Evolutionary conservation across 2,888 invertebrate species (phyloP).

Genomic region (Melolontha melolontha): DNA sequence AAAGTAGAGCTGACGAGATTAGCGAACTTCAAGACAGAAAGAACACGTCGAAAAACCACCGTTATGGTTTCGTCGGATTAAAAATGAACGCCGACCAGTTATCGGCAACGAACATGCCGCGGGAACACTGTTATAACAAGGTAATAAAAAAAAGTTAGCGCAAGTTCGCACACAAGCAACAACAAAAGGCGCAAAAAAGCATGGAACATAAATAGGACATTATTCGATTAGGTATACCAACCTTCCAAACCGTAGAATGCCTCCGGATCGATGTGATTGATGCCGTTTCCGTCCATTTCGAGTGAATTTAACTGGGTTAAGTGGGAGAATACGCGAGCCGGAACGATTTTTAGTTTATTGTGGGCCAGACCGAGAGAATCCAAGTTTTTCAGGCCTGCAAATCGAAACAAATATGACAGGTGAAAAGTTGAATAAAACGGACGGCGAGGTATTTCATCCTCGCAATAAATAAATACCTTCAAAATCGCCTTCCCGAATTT

Average conservation of each 20-base stretch:
- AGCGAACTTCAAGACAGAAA: too few species aligned
- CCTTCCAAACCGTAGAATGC: slow-evolving; percentile 92
- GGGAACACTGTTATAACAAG: too few species aligned
- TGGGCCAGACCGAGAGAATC: slow-evolving; percentile 89
- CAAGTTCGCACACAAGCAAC: neutral
- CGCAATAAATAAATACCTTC: slow-evolving; percentile 71
- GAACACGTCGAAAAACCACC: too few species aligned
- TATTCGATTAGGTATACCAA: slow-evolving; percentile 62
- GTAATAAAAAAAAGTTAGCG: too few species aligned
- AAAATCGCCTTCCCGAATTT: slow-evolving; percentile 86
- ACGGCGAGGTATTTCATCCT: neutral
- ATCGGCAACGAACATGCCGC: too few species aligned
- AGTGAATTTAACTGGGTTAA: slow-evolving; percentile 85
- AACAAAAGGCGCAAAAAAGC: neutral
- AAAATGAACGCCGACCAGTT: too few species aligned
- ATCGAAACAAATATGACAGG: slow-evolving; percentile 13
- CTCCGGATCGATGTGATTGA: slow-evolving; percentile 82
- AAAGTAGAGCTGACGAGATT: too few species aligned
- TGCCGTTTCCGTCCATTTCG: slow-evolving; percentile 89
- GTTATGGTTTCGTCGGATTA: too few species aligned
- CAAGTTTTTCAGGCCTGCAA: slow-evolving; percentile 79
- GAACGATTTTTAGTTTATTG: slow-evolving; percentile 83
- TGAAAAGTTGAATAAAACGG: neutral
- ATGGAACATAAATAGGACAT: slow-evolving; percentile 27
- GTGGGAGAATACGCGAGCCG: slow-evolving; percentile 85